These are phyloP conservation scores for Elephas maximus DNA, from an alignment of 2,113 vertebrate species.

Conservation along the genomic window DNA sequence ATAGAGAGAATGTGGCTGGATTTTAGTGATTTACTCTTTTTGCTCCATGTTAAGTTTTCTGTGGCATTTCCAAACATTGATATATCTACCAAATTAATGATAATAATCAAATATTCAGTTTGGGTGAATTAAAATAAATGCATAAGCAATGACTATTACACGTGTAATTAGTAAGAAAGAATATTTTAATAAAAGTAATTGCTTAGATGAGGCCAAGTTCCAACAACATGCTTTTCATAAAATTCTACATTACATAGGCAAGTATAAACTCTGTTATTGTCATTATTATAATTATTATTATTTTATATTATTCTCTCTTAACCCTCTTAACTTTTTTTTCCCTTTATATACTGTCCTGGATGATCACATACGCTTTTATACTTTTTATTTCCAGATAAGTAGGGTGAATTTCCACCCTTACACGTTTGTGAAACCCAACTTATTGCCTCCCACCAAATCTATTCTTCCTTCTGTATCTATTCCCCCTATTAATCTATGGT, in stretches of 20 bases:
- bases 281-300: neutral
- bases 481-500: neutral
- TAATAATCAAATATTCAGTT: constrained; percentile 31
- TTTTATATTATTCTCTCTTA: neutral
- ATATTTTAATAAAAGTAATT: constrained; percentile 7
- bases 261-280: neutral
- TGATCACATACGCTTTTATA: neutral
- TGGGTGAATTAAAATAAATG: constrained; percentile 19
- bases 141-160: neutral
- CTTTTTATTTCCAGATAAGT: neutral
- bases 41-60: neutral
- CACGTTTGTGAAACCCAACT: neutral
- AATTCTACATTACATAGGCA: neutral
- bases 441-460: neutral
- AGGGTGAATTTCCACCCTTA: neutral
- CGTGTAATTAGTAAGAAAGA: neutral
- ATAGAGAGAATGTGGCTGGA: neutral
- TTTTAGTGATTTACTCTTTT: neutral
- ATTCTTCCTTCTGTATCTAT: neutral
- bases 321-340: neutral
- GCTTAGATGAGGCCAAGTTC: neutral
- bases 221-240: neutral
- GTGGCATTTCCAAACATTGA: neutral
- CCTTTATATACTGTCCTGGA: neutral
- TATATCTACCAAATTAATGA: neutral